Evolutionary conservation across 2,888 invertebrate species (phyloP).

Genomic region (Orthosia cruda): DNA sequence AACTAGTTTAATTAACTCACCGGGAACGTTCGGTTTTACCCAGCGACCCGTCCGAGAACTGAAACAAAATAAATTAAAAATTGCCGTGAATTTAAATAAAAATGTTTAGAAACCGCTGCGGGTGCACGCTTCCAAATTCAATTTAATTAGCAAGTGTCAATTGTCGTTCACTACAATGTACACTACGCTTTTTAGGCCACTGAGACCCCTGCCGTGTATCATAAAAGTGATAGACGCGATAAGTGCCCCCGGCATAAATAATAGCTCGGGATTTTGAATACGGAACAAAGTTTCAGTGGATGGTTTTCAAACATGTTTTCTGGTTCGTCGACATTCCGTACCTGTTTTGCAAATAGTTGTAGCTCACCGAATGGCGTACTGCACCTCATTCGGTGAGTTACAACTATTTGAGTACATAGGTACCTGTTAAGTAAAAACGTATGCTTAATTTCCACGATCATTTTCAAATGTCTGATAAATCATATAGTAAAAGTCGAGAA

Average conservation of each 20-base stretch:
- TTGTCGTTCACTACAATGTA: conserved; percentile 32
- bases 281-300: conserved; percentile 46
- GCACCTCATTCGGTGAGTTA: conserved; percentile 30
- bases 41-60: conserved; percentile 28
- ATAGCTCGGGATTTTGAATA: conserved; percentile 35
- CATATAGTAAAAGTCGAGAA: no score
- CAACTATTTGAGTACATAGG: neutral
- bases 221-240: conserved; percentile 48
- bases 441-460: neutral
- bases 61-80: conserved; percentile 50
- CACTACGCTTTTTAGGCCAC: conserved; percentile 16
- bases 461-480: neutral
- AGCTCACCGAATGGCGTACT: no score
- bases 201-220: conserved; percentile 29
- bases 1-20: conserved; percentile 53
- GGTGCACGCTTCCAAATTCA: no score
- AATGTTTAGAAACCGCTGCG: conserved; percentile 43
- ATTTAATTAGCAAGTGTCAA: conserved; percentile 27
- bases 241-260: conserved; percentile 51
- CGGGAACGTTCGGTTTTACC: conserved; percentile 39
- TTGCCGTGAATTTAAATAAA: conserved; percentile 42
- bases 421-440: neutral
- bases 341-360: conserved; percentile 9
- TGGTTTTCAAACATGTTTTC: conserved; percentile 45
- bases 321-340: conserved; percentile 40